Evolutionary conservation across 1,140 invertebrate genomes (phyloP).

Genomic region (Dolichoris vasculosae): DNA sequence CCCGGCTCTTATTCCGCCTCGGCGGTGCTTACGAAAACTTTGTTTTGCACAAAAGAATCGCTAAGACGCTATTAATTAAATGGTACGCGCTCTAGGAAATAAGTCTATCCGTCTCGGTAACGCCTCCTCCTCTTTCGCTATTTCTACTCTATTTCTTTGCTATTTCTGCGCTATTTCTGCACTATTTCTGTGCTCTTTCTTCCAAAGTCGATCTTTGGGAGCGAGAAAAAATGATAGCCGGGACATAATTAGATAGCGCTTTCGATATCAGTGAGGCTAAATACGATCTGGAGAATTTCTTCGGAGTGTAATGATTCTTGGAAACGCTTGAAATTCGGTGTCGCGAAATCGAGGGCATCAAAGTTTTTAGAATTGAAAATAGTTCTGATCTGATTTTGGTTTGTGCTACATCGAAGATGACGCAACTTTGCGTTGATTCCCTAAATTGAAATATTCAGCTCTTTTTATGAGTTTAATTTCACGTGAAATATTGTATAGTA

Average conservation of each 20-base stretch:
- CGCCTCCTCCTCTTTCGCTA: not conserved
- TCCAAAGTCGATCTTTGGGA: not conserved
- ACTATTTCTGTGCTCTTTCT: not conserved
- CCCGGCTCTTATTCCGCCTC: not conserved
- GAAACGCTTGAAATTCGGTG: conserved; percentile 19
- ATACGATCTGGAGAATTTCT: not conserved
- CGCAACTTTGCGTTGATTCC: not conserved
- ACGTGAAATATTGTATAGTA: not conserved
- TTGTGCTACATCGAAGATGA: not conserved
- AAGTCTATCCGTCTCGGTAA: not conserved
- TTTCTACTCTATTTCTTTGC: not conserved
- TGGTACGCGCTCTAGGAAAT: not conserved
- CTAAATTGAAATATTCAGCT: not conserved
- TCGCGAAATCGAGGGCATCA: not conserved
- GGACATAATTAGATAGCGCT: not conserved
- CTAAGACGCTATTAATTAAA: not conserved
- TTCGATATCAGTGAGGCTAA: not conserved
- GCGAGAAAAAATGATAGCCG: not conserved
- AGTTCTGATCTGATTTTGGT: conserved; percentile 9
- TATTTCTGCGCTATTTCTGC: not conserved
- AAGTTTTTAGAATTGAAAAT: not conserved
- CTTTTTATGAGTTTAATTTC: not conserved
- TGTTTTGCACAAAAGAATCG: not conserved
- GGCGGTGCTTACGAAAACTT: not conserved
- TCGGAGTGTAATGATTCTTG: not conserved